phyloP scores from a whole-genome alignment of 2,888 invertebrate genomes.

The Yponomeuta plumbellus region DNA sequence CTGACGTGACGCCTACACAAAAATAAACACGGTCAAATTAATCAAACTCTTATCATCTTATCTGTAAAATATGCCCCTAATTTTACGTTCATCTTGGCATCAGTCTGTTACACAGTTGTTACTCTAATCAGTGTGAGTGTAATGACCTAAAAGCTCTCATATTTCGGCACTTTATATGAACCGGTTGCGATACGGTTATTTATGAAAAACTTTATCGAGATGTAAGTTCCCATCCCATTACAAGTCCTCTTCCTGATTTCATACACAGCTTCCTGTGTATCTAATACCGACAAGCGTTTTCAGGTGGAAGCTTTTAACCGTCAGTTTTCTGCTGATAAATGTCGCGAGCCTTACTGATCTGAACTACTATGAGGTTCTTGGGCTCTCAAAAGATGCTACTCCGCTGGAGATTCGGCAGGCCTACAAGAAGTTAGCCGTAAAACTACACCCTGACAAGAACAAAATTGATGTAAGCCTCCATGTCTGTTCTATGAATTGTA shows the following conservation, averaged over 20 bases:
- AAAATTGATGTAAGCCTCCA: slow-evolving; percentile 50
- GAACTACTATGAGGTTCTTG: slow-evolving; percentile 79
- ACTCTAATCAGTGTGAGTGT: background rate
- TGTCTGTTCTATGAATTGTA: background rate
- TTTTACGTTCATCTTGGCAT: background rate
- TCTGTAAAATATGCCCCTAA: background rate
- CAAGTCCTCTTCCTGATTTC: no score
- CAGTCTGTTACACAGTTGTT: background rate
- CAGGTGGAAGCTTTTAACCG: slow-evolving; percentile 3
- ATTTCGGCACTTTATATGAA: background rate
- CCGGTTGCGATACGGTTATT: background rate
- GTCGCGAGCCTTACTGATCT: background rate
- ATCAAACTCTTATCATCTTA: background rate
- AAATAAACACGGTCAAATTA: background rate
- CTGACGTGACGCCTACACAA: background rate
- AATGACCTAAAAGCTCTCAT: background rate
- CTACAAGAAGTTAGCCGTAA: slow-evolving; percentile 85
- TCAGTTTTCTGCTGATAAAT: background rate
- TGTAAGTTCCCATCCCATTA: background rate
- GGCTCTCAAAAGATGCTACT: slow-evolving; percentile 80
- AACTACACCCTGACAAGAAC: slow-evolving; percentile 86
- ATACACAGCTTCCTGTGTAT: background rate
- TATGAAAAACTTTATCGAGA: background rate
- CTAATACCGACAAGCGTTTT: background rate
- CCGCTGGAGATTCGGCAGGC: slow-evolving; percentile 84